Evolutionary conservation across 2,888 invertebrate species (phyloP).

Genomic region (Polietes domitor): DNA sequence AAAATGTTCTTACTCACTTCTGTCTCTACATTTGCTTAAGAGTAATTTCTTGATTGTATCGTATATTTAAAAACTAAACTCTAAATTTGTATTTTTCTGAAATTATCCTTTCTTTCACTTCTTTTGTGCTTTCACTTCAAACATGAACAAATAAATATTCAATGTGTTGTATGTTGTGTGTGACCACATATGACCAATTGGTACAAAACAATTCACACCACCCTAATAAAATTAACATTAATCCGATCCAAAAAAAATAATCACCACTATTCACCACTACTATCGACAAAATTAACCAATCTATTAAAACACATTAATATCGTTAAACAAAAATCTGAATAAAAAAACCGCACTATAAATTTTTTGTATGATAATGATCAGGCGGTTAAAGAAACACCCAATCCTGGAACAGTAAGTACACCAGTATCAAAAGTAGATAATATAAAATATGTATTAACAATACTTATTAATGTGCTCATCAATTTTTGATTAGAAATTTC

Average conservation of each 20-base stretch:
- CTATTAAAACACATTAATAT: slow-evolving; percentile 63
- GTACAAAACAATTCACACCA: slow-evolving; percentile 68
- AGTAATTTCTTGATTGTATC: slow-evolving; percentile 21
- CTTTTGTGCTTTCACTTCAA: slow-evolving; percentile 80
- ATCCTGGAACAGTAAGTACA: slow-evolving; percentile 86
- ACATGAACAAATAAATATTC: slow-evolving; percentile 66
- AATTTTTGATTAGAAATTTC: slow-evolving; percentile 22
- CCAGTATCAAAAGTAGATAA: slow-evolving; percentile 33
- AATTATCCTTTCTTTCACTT: slow-evolving; percentile 67
- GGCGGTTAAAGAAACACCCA: slow-evolving; percentile 87
- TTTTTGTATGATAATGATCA: slow-evolving; percentile 77
- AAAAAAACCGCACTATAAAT: slow-evolving; percentile 69
- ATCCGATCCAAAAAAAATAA: slow-evolving; percentile 28
- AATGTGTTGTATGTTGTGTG: slow-evolving; percentile 75
- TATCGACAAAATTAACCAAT: slow-evolving; percentile 57
- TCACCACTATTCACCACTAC: slow-evolving; percentile 53
- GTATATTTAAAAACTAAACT: slow-evolving; percentile 62
- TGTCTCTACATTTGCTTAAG: slow-evolving; percentile 25
- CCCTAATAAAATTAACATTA: slow-evolving; percentile 58
- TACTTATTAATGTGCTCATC: slow-evolving; percentile 18
- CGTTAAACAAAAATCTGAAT: slow-evolving; percentile 60
- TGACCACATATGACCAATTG: slow-evolving; percentile 71
- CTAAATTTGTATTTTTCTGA: slow-evolving; percentile 71
- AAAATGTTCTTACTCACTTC: slow-evolving; percentile 40
- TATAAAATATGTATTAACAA: no score